A percentile compares a stretch with the other conserved stretches of the same genome.
Conservation (phyloP, 2,888 invertebrate genomes). For the Pseudococcus viburni region DNA sequence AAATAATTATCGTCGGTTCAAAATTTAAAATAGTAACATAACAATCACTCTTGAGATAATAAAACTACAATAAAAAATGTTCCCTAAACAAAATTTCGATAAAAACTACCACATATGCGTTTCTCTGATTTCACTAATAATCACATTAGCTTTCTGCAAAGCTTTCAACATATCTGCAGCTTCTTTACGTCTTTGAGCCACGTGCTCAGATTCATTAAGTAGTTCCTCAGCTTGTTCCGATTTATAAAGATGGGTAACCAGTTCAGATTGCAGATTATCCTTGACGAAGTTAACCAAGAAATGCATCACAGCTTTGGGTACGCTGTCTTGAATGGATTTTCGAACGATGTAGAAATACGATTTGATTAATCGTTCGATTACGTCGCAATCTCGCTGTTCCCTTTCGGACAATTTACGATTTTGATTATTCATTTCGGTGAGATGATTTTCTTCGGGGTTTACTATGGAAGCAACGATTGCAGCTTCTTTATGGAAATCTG, state of each 20-base stretch:
- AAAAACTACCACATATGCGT: conserved; percentile 94
- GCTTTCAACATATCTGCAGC: conserved; percentile 98
- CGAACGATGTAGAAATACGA: conserved; percentile 99
- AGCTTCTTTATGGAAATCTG: conserved; percentile 98
- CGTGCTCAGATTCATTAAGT: conserved; percentile 96
- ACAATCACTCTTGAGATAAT: neutral
- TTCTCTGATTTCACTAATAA: conserved; percentile 98
- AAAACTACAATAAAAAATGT: neutral
- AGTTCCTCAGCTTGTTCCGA: conserved; percentile 93
- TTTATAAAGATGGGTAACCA: conserved; percentile 98
- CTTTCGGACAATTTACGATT: conserved; percentile 89
- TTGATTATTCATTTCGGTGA: conserved; percentile 84
- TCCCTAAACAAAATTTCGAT: neutral
- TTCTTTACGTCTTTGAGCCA: conserved; percentile 95
- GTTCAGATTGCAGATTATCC: conserved; percentile 97
- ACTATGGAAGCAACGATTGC: conserved; percentile 88
- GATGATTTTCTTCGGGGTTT: conserved; percentile 78
- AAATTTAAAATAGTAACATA: neutral
- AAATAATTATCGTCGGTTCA: neutral
- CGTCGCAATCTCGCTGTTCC: conserved; percentile 96
- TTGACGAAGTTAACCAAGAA: conserved; percentile 98
- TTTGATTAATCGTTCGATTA: conserved; percentile 96
- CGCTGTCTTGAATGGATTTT: conserved; percentile 98
- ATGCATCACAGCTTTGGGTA: conserved; percentile 99
- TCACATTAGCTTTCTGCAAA: conserved; percentile 94